Evolutionary conservation across 2,797 vertebrate genomes (phyloP), one percentile per base, ranked within the genome.

Genomic region (Poeciliopsis presidionis): DNA sequence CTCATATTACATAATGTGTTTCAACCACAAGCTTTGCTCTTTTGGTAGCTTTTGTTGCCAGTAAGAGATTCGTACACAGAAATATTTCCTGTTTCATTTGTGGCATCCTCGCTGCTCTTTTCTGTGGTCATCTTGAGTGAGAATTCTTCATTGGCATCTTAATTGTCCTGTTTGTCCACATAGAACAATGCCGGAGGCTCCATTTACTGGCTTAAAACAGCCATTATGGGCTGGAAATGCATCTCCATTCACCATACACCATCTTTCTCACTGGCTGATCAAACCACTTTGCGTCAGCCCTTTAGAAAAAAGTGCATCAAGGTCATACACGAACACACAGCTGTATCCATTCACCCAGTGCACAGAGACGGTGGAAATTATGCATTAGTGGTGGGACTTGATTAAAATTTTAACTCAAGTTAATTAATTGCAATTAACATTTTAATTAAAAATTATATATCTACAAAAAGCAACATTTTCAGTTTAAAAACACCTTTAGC

Each of bases 151-250:
- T 82, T 75, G 84, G 78, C 72, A 74, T 87, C 78, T 78, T 92
- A 93, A 94, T 91, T 78, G 84, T 80, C 76, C 74, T 91, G 87
- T 93, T 93, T 91, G 87, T 92, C 84, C 76, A 82, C 80, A 82
- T 53, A 73, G 79, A 81, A 80, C 87, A 90, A 85, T 81, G 87
- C 86, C 71, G 30, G 67, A 76, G 74, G 87, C 73, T 76, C 86
- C 76, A 77, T 92, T 91, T 90, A 90, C 85, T 84, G 47, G 69
- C 79, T 85, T 77, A 75, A 61, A 87, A 76, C 79, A 85, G 82
- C 85, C 63, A 67, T 69, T 53, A 39, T 82, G 77, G 76, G 86
- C 74, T 30, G 80, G 83, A 82, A 81, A 72, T n/a, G 11, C 80
- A 75, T 76, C 30, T 77, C 30, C 79, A 87, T 80, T 86, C 75